Base-by-base conservation (phyloP, 2,113 vertebrate genomes). In the Catharus minimus region DNA sequence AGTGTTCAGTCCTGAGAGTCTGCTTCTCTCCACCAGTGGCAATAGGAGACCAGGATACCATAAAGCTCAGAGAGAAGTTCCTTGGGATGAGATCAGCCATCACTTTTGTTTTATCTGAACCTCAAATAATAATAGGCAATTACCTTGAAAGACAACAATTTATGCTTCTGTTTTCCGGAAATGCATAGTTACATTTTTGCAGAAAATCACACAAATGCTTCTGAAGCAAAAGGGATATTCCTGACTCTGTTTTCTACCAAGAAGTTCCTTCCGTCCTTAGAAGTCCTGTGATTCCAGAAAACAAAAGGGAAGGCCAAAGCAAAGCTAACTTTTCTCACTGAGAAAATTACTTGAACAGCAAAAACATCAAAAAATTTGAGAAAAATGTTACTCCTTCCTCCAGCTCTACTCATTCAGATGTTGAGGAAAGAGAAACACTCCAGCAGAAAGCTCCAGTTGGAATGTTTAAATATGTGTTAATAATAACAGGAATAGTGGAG, bases 261-360 rank as follows among this genome's bases (percentile, higher is more conserved):
- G 39, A 88, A 50, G 7, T 11, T 84, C 27, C 24, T 39, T 72
- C 22, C 88, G 32, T 30, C 43, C 50, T 72, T 65, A 44, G 17
- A 72, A 72, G 36, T 49, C 30, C 53, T 60, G 32, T 8, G 21
- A 49, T 28, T 79, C 62, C 43, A 43, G 46, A 80, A 66, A 36
- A 5, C 26, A 39, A 66, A 39, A 43, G 24, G 20, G 18, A 8
- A 67, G 15, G 17, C 23, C 13, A 47, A 9, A 58, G 52, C 9
- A 83, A 83, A 86, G 12, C 24, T 60, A 47, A 57, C 27, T 56
- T 72, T 81, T 61, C 38, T 82, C 60, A 24, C 52, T 74, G 56
- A 88, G 88, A 88, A 90, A 88, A 93, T 30, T 60, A 19, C 24
- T 95, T 86, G 85, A 92, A 55, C 9, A 91, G 62, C 56, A 95